Conservation (phyloP, 1,140 invertebrate species). For the Brachionus plicatilis region DNA sequence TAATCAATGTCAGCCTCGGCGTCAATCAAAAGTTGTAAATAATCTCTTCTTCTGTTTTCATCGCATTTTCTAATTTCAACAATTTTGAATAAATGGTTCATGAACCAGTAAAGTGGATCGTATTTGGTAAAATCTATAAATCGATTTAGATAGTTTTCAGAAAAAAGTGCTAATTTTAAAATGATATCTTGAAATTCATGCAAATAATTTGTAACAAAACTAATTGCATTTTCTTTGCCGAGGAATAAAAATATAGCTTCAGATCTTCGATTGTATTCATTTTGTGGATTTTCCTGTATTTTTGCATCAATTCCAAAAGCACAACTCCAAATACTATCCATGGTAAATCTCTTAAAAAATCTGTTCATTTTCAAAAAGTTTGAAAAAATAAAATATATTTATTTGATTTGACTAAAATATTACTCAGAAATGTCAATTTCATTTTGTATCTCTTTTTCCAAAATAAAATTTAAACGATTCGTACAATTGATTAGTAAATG, state of each 20-base stretch:
- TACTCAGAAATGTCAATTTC: constrained; percentile 49
- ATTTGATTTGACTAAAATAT: background rate
- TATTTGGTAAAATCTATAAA: background rate
- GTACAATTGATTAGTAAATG: constrained; percentile 47
- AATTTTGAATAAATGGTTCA: background rate
- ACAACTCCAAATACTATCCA: constrained; percentile 32
- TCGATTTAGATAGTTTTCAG: background rate
- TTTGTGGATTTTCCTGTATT: background rate
- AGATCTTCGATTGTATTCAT: constrained; percentile 8
- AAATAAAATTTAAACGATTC: constrained; percentile 45
- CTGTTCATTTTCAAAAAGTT: background rate
- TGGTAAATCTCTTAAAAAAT: constrained; percentile 41
- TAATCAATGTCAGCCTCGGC: constrained; percentile 40
- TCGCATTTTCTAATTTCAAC: constrained; percentile 6
- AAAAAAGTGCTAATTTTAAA: background rate
- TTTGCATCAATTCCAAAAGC: constrained; percentile 28
- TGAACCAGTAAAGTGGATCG: constrained; percentile 23
- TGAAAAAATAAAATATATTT: too few species aligned
- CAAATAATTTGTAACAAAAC: background rate
- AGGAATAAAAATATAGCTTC: background rate
- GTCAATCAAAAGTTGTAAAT: constrained; percentile 15
- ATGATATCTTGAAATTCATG: background rate
- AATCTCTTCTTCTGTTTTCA: background rate
- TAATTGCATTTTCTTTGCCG: background rate
- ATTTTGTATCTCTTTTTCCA: constrained; percentile 43